Evolutionary conservation across 2,113 vertebrate genomes (phyloP).

Genomic region (Ptychochromis oligacanthus): DNA sequence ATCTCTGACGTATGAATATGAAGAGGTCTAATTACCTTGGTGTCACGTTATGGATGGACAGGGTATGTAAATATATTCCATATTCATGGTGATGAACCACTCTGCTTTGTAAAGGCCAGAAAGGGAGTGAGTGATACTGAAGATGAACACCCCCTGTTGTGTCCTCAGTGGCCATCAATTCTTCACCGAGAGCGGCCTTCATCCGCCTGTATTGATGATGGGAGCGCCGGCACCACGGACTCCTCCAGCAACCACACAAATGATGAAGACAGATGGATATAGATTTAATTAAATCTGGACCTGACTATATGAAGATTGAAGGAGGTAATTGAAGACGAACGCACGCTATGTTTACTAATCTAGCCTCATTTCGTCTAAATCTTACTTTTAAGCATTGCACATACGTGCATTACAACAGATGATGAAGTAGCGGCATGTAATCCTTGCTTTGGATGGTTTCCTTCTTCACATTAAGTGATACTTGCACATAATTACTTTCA

Average conservation of each 20-base stretch:
- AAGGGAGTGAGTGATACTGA: conserved; percentile 63
- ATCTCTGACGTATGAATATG: conserved; percentile 73
- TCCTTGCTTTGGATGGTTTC: not conserved
- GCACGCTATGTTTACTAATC: conserved; percentile 45
- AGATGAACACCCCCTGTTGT: conserved; percentile 69
- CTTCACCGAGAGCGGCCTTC: conserved; percentile 62
- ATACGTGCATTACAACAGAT: not conserved
- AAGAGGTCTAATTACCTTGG: conserved; percentile 76
- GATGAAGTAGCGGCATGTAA: not conserved
- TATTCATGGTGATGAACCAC: conserved; percentile 72
- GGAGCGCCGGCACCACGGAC: conserved; percentile 16
- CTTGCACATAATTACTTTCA: fast-evolving
- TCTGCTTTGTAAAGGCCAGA: conserved; percentile 66
- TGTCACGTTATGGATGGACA: conserved; percentile 70
- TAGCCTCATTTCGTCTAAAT: conserved; percentile 16
- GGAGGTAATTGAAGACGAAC: conserved; percentile 69
- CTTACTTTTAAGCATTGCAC: not conserved
- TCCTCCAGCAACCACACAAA: conserved; percentile 54
- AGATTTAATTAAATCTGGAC: conserved; percentile 74
- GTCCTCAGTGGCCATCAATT: conserved; percentile 73
- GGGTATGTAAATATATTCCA: conserved; percentile 65
- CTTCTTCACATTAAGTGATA: not conserved
- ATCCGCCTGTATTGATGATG: conserved; percentile 63
- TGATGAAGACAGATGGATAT: conserved; percentile 75
- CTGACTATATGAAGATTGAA: conserved; percentile 77